Evolutionary conservation across 2,888 invertebrate genomes (phyloP).

Genomic region (Argyresthia albistria): DNA sequence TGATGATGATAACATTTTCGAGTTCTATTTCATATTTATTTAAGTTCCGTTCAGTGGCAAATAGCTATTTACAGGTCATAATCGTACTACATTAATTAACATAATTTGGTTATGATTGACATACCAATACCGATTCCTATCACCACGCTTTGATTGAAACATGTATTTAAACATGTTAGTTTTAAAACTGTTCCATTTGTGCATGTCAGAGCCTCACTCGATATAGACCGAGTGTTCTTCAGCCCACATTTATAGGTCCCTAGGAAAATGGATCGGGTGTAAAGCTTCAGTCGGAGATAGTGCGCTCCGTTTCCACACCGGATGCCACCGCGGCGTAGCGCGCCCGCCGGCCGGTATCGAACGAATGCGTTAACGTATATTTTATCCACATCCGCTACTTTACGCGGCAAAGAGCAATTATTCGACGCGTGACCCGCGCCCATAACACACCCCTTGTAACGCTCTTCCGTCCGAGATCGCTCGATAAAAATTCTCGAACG

Average conservation of each 20-base stretch:
- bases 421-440: constrained; percentile 49
- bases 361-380: constrained; percentile 63
- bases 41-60: no score
- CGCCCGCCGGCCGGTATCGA: constrained; percentile 29
- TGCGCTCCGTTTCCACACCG: neutral
- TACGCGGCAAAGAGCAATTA: constrained; percentile 47
- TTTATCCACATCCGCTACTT: constrained; percentile 52
- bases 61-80: no score
- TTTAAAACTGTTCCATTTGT: no score
- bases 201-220: no score
- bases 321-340: constrained; percentile 10
- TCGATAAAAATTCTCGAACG: neutral
- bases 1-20: no score
- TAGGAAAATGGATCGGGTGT: neutral
- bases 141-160: no score
- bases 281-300: neutral
- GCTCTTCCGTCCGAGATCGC: neutral
- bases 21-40: no score
- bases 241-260: neutral
- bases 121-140: no score
- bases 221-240: neutral
- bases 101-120: no score
- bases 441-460: constrained; percentile 33
- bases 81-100: no score
- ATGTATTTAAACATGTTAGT: no score